Base-by-base conservation (phyloP, 2,888 invertebrate genomes). In the Cosmorhoe ocellata region DNA sequence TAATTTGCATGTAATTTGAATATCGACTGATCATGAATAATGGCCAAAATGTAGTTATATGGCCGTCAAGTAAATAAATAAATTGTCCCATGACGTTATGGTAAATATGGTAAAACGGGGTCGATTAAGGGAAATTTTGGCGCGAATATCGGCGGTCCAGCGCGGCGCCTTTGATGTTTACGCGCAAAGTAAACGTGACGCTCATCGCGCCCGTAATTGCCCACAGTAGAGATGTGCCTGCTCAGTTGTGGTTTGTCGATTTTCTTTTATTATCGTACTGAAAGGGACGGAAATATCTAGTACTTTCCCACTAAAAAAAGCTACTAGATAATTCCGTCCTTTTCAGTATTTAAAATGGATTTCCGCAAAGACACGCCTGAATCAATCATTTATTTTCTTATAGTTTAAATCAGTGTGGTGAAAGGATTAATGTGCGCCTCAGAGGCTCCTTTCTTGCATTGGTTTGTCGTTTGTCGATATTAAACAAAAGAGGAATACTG, bases 181-280 rank as follows among this genome's bases (percentile, higher is more conserved):
- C 71, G 73, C 67, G 76, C 75, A 81, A 80, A 81, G 84, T 79
- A 85, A 84, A 84, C 84, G 81, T 76, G 75, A 77, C 76, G 79
- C 74, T 76, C 74, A 71, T 69, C 71, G 71, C 65, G 59, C 53
- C 51, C 61, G 67, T 76, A 80, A 82, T 79, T 80, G 74, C 68
- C 51, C 51, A 39, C 36, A 32, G 34, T 72, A 77, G 73, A 61
- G 79, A 63, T 69, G 77, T 43, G 28, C 47, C 11, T 18, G 9
- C 4, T 22, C 37, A 18, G 28, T 24, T 46, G 22, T 26, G 12
- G 10, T 38, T 44, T 48, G 27, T 53, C 48, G 53, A 53, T 18
- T 18, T 3, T 18, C 18, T 3, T 18, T 18, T 18, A 18, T 18
- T 18, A n/a, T n/a, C n/a, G n/a, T n/a, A n/a, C n/a, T n/a, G n/a